Base-by-base conservation (phyloP, 2,888 invertebrate species). In the Amblyjoppa proteus region DNA sequence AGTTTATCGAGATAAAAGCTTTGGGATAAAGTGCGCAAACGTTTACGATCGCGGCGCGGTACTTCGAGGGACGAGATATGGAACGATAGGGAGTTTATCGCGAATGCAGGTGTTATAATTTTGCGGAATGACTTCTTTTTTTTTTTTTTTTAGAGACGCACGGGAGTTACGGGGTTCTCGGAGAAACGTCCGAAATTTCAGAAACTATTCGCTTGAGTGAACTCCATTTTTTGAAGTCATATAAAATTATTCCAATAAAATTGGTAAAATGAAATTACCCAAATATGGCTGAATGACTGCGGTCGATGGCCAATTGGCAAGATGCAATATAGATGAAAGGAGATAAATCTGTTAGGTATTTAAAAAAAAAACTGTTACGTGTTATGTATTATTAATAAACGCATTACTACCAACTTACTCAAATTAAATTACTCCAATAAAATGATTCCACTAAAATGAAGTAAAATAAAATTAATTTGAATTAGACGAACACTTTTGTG, bases 21-120 rank as follows among this genome's bases (percentile, higher is more conserved):
- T n/a, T 20, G 64, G 64, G 66, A 66, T 66, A 80, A 61, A 73
- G 74, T 74, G 80, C 80, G 80, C 66, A 78, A 78, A 76, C 88
- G 85, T 87, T 87, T 87, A 85, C 87, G 86, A 87, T 90, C 89
- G 88, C 86, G 88, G 68, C n/a, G 53, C 58, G 61, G 70, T 11
- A 49, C 45, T 5, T 31, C 38, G 56, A 56, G 28, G 3, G 71
- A 38, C 41, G 61, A 38, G 41, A 38, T n/a, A 28, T 68, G 25
- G 51, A 56, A 66, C 41, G 41, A 38, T 20, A 38, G 16, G 31
- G 34, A n/a, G 38, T 77, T 77, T 77, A 77, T 77, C 77, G 41
- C 28, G 38, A 58, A 38, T 56, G 68, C 79, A 79, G 79, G 49
- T 79, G 79, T 79, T 69, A 34, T 49, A 49, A 41, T 20, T 41